Base-by-base conservation (phyloP, 2,113 vertebrate genomes). In the Hippoglossus stenolepis region DNA sequence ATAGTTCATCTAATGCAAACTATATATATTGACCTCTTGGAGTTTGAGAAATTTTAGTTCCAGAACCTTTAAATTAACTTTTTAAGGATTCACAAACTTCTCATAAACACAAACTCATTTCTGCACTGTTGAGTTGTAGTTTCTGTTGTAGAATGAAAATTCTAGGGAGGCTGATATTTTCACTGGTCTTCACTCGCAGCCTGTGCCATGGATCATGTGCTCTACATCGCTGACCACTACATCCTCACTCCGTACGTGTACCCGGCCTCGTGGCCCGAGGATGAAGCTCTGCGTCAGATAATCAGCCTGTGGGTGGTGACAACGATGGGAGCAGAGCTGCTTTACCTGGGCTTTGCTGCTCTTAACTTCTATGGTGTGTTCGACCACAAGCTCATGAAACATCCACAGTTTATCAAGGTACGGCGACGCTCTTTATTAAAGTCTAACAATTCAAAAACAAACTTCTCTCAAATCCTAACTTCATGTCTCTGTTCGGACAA, bases 371-470 rank as follows among this genome's bases (percentile, higher is more conserved):
- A 93, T 84, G 95, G 92, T 21, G 84, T 99, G 80, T 99, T 95
- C 71, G 96, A 98, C 90, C 97, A 96, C 18, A 86, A 89, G 1
- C 93, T 98, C 65, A 96, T 93, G 95, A 95, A 96, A 7, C 97
- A 98, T 59, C 97, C 97, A 6, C 96, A 96, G 28, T 99, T 98
- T 87, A 86, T 98, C 61, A 91, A 97, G 96, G 97, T 99, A 85
- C 31, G 43, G 35, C 6, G 3, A 21, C 2, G 3, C 38, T 21
- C 56, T 51, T 21, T 26, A 24, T 15, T 43, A 13, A 71, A 58
- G 20, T 47, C 49, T 18, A 6, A 21, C 18, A 61, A 14, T 17
- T 38, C 11, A 38, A 38, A 43, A 43, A 10, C 17, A 17, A 49
- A 17, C 3, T 4, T 15, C 35, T 49, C n/a, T 4, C 3, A 24